Evolutionary conservation across 2,888 invertebrate genomes (phyloP), one percentile per base, ranked within the genome.

Genomic region (Asteroscopus sphinx): DNA sequence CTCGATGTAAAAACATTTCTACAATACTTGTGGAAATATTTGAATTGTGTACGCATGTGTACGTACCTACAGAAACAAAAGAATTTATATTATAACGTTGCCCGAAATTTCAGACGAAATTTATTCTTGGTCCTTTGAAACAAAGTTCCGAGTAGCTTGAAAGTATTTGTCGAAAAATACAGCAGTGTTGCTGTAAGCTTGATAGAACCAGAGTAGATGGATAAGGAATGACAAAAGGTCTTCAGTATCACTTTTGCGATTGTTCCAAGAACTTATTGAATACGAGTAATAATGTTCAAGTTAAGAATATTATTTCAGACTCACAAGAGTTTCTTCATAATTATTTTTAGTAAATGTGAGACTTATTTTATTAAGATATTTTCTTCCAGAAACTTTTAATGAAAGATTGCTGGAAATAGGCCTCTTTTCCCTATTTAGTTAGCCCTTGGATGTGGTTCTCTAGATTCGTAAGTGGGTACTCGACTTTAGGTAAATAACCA

Each of bases 171-270:
- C 4, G 54, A 44, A 51, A 36, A 64, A 55, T 25, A 45, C 16
- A 13, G 25, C 11, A 32, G 32, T 25, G 35, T 25, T 32, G 15
- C 17, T 44, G 52, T 32, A 47, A 39, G 55, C 55, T 53, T 30
- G 39, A 42, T 28, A 45, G 47, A 58, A 56, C 64, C 13, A 42
- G 40, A 48, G 64, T 41, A 63, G 58, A 51, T 46, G 45, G 52
- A 61, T 62, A 52, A 70, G 49, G 62, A 53, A 70, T 62, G 54
- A 74, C 76, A 77, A 77, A 74, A 66, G 62, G 57, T 46, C 41
- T 59, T 52, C 36, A 39, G 47, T 58, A 54, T 65, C 58, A 68
- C 64, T 77, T 74, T 65, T 26, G 33, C 51, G 28, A n/a, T 54
- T 59, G 58, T 58, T 46, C 32, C 47, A 56, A 42, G 46, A 56